These are phyloP conservation scores for Onychostoma macrolepis DNA, from an alignment of 2,113 vertebrate species.

Conservation along the genomic window DNA sequence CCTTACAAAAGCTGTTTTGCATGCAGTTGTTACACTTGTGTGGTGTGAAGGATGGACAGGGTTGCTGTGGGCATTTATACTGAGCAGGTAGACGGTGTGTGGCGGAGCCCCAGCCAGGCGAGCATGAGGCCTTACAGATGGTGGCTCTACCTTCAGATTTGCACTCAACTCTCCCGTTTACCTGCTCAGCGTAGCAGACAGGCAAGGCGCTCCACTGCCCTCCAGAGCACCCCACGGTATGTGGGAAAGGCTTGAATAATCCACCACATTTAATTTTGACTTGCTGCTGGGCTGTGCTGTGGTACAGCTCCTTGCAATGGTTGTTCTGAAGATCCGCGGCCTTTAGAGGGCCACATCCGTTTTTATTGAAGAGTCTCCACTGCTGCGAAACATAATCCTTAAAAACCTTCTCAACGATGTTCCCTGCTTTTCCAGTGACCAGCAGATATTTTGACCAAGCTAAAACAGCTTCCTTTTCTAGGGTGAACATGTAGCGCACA, in stretches of 20 bases:
- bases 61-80: background rate
- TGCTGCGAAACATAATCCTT: background rate
- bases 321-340: background rate
- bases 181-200: background rate
- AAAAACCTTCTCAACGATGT: background rate
- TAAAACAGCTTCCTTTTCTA: slow-evolving; percentile 11
- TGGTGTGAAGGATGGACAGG: slow-evolving; percentile 1
- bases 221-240: background rate
- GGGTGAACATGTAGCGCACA: background rate
- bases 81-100: background rate
- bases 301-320: background rate
- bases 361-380: slow-evolving; percentile 1
- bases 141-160: background rate
- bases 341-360: background rate
- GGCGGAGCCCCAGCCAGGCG: background rate
- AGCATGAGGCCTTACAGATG: background rate
- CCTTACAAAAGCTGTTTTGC: background rate
- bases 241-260: background rate
- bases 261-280: background rate
- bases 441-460: background rate
- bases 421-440: background rate
- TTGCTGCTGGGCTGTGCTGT: background rate
- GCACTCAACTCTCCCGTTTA: background rate
- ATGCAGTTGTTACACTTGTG: background rate
- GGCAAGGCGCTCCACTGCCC: background rate